Base-by-base conservation (phyloP, 2,888 invertebrate species). In the Eueremaeus valkanovi region DNA sequence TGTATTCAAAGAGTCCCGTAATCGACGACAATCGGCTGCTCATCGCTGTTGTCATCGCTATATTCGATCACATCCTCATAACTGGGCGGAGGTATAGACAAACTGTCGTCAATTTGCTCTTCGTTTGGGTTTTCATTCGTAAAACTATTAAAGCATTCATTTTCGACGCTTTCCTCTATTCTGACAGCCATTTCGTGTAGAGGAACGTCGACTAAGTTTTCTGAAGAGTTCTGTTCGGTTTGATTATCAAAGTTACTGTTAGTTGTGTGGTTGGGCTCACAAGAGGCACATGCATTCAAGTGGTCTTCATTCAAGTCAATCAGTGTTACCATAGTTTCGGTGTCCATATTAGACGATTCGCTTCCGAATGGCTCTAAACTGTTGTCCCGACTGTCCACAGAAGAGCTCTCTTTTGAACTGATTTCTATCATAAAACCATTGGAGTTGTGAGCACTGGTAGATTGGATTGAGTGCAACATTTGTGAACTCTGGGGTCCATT, bases 61-160 rank as follows among this genome's bases (percentile, higher is more conserved):
- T 29, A 45, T 3, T 73, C 66, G 6, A 75, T 58, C 3, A 78
- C 79, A 33, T 79, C 79, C 24, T 79, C 79, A 63, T 79, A 79
- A 68, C 77, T 76, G 11, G 79, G 79, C 21, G 79, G 79, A 0
- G 78, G 78, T 0, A 33, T 18, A 8, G 77, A 77, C 13, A 76
- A 76, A 21, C 1, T 18, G 27, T 61, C 76, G 18, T 75, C 21
- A 16, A 76, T 51, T 31, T 78, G 77, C 21, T 49, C 74, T 31
- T 78, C 78, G 27, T 77, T 74, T 27, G 73, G 2, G n/a, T 63
- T 63, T 6, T 63, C 63, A 33, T 63, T 29, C 5, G 33, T 33
- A 33, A 63, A 33, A 33, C 63, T 63, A 33, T 63, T 18, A 21
- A 63, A 63, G 16, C 33, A 29, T 29, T 58, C 8, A 29, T 6